Conservation (phyloP, 2,797 vertebrate species). For the Amphiprion clarkii region DNA sequence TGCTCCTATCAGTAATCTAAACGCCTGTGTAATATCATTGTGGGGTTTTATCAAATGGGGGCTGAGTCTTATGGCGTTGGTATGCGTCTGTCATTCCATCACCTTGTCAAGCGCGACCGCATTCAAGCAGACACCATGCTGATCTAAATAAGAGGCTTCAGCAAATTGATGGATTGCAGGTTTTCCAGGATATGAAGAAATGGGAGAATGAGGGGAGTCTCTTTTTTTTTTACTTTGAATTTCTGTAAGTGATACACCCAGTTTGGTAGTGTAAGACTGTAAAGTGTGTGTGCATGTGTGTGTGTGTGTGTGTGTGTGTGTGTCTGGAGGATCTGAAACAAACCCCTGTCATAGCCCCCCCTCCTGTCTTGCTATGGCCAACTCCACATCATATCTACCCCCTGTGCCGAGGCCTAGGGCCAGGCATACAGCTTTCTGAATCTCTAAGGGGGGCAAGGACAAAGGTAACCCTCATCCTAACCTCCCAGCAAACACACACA, state of each 20-base stretch:
- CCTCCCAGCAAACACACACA: conserved; percentile 65
- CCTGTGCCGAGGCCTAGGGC: conserved; percentile 79
- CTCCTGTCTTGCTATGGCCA: conserved; percentile 58
- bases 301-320: conserved; percentile 14
- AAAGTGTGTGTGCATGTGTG: conserved; percentile 18
- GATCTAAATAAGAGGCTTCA: conserved; percentile 79
- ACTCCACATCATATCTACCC: conserved; percentile 77
- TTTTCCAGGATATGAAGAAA: conserved; percentile 76
- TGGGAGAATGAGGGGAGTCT: conserved; percentile 33
- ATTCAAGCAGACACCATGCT: conserved; percentile 78
- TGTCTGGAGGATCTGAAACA: conserved; percentile 59
- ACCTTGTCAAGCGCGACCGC: conserved; percentile 77
- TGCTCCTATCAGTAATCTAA: conserved; percentile 80
- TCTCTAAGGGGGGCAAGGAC: conserved; percentile 79
- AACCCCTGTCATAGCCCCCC: conserved; percentile 34
- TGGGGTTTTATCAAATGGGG: conserved; percentile 73
- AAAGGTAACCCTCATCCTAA: conserved; percentile 76
- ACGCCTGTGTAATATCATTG: conserved; percentile 79
- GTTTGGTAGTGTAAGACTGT: conserved; percentile 36
- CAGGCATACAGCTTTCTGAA: conserved; percentile 78
- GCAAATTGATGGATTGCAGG: conserved; percentile 79
- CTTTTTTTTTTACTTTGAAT: conserved; percentile 41
- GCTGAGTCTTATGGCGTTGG: conserved; percentile 70
- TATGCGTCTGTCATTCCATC: conserved; percentile 81
- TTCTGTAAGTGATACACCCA: conserved; percentile 60